Conservation (phyloP, 2,888 invertebrate genomes). For the Scotopteryx bipunctaria region DNA sequence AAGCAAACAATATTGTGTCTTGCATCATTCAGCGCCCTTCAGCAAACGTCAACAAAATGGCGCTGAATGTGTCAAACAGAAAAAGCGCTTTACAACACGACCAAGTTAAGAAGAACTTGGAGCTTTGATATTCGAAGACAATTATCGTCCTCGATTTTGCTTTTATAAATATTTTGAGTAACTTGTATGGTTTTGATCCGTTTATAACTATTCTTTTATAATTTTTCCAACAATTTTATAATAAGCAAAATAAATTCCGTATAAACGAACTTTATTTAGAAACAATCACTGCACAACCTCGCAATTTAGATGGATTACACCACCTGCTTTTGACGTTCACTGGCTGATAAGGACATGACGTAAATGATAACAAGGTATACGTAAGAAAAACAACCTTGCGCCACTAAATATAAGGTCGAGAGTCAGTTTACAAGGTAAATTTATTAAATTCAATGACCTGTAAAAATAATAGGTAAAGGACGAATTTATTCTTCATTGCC, state of each 20-base stretch:
- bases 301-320: conserved; percentile 40
- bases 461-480: not conserved
- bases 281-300: conserved; percentile 6
- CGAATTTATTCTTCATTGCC: not conserved
- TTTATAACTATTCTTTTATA: not conserved
- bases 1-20: conserved; percentile 53
- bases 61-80: conserved; percentile 61
- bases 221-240: not conserved
- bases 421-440: not conserved
- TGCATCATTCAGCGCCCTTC: conserved; percentile 71
- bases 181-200: not conserved
- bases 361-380: conserved; percentile 25
- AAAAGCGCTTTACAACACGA: conserved; percentile 77
- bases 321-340: conserved; percentile 48
- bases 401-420: conserved; percentile 2
- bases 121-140: too few species aligned
- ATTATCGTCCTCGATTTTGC: too few species aligned
- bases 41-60: conserved; percentile 71
- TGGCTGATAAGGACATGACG: conserved; percentile 38
- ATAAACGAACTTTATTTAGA: not conserved
- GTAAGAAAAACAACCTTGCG: not conserved
- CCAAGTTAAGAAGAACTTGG: conserved; percentile 42
- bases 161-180: too few species aligned
- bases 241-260: not conserved
- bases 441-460: not conserved